Evolutionary conservation across 35 echinoderm and acorn worm genomes (phyloP).

Genomic region (Nesometra sesokonis): DNA sequence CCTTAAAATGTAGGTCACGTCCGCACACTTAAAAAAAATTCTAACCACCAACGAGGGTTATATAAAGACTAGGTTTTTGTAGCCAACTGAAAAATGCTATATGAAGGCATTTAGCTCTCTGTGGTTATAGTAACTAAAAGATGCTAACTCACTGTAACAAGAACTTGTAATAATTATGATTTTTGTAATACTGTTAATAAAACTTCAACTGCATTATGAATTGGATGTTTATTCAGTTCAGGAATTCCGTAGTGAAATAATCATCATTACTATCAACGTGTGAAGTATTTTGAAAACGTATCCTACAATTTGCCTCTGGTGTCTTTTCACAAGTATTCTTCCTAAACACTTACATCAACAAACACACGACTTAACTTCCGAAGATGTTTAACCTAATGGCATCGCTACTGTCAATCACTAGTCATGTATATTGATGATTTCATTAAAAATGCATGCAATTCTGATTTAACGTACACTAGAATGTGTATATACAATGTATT

Average conservation of each 20-base stretch:
- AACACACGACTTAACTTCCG: background rate
- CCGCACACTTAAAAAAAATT: no score
- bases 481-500: no score
- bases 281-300: background rate
- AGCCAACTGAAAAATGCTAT: no score
- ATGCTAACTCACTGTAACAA: no score
- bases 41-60: no score
- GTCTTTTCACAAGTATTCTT: background rate
- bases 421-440: no score
- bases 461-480: no score
- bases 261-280: background rate
- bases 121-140: no score
- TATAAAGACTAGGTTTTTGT: no score
- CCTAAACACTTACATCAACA: background rate
- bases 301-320: background rate
- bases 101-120: no score
- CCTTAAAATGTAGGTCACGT: no score
- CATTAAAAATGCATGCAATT: no score
- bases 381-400: background rate
- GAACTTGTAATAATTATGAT: background rate
- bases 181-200: background rate
- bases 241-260: background rate
- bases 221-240: background rate
- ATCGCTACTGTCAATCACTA: background rate
- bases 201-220: background rate